These are phyloP conservation scores for Eristalinus sepulchralis DNA, from an alignment of 2,888 invertebrate genomes.

Conservation along the genomic window DNA sequence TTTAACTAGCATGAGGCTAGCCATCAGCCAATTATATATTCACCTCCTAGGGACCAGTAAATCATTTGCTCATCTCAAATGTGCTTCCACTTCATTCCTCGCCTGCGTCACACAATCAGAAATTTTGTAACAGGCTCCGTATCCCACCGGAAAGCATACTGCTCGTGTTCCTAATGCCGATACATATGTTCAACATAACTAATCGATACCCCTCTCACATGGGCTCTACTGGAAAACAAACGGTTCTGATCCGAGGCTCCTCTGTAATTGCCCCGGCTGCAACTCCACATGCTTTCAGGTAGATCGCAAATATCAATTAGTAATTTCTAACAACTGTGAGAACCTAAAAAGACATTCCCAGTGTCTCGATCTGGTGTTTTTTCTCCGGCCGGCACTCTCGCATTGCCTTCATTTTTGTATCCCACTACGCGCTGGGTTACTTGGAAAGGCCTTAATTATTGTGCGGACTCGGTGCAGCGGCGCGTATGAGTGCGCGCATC, in stretches of 20 bases:
- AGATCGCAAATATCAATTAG: conserved; percentile 71
- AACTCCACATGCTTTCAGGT: conserved; percentile 67
- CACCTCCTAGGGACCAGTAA: too few relatives aligned
- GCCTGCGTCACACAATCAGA: neutral
- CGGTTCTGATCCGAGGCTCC: conserved; percentile 47
- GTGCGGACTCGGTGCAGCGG: neutral
- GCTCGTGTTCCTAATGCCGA: conserved; percentile 53
- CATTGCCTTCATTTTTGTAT: conserved; percentile 16
- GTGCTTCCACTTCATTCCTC: conserved; percentile 32
- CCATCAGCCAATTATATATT: too few relatives aligned
- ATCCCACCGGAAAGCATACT: conserved; percentile 62
- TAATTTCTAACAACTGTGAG: conserved; percentile 71
- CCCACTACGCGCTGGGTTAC: conserved; percentile 51
- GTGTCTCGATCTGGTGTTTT: conserved; percentile 20
- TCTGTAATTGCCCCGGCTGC: conserved; percentile 55
- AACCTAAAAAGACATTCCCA: conserved; percentile 66
- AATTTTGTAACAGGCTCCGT: conserved; percentile 22
- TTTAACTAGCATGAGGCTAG: too few relatives aligned
- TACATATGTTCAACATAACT: conserved; percentile 63
- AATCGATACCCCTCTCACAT: conserved; percentile 61
- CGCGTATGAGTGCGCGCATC: conserved; percentile 30
- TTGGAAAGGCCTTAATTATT: conserved; percentile 68
- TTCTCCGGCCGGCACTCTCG: conserved; percentile 9
- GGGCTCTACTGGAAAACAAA: conserved; percentile 47
- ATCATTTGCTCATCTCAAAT: conserved; percentile 5